phyloP scores from a whole-genome alignment of 2,113 vertebrate species.

The Prietella phreatophila region DNA sequence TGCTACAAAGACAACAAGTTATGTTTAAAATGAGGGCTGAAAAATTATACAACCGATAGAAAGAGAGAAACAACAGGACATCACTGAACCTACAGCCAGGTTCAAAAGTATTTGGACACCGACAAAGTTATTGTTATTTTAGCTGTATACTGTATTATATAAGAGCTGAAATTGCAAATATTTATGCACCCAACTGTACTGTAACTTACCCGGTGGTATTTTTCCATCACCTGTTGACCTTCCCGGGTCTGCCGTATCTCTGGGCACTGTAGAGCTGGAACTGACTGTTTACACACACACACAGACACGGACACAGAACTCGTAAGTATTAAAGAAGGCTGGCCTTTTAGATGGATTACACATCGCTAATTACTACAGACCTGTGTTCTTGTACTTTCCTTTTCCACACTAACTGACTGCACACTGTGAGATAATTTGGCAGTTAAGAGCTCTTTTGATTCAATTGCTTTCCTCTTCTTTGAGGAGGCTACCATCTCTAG shows the following conservation, averaged over 20 bases:
- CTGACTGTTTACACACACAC: conserved; percentile 5
- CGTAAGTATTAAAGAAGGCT: not conserved
- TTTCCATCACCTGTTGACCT: conserved; percentile 49
- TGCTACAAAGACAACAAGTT: conserved; percentile 50
- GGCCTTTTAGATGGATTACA: not conserved
- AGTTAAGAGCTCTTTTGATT: conserved; percentile 45
- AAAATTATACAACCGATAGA: not conserved
- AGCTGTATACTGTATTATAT: not conserved
- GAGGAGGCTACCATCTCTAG: conserved; percentile 73
- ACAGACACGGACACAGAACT: not conserved
- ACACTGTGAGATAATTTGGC: conserved; percentile 43
- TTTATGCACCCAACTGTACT: not conserved
- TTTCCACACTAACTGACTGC: conserved; percentile 22
- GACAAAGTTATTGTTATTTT: not conserved
- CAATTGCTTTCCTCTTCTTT: conserved; percentile 55
- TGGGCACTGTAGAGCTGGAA: conserved; percentile 3
- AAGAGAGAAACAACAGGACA: not conserved
- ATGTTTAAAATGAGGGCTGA: not conserved
- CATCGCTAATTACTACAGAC: conserved; percentile 38
- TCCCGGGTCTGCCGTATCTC: not conserved
- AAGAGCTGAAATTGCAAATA: not conserved
- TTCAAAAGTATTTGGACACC: not conserved
- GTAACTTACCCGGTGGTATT: conserved; percentile 54
- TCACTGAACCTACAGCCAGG: conserved; percentile 2
- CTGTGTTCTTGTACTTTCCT: conserved; percentile 49